A percentile compares a stretch with the other conserved stretches of the same genome.
Evolutionary conservation across 2,797 vertebrate species (phyloP).

Genomic region (Argya squamiceps): DNA sequence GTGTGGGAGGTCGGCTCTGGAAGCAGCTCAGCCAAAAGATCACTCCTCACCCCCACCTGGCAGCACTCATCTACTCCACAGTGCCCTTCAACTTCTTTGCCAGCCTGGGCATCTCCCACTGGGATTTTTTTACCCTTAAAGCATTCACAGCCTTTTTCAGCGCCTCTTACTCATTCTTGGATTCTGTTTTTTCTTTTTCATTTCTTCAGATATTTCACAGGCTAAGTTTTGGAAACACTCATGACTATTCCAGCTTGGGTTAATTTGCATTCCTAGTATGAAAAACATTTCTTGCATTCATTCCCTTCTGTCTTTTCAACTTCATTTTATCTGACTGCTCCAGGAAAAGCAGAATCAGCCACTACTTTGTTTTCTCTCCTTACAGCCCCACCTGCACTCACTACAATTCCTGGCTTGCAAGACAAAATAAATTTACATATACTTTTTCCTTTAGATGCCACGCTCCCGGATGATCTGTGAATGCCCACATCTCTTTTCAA

Average conservation of each 20-base stretch:
- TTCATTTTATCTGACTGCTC: not conserved
- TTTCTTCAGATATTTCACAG: not conserved
- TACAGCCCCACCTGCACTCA: not conserved
- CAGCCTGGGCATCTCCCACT: not conserved
- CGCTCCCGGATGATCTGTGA: rapidly evolving
- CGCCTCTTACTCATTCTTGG: not conserved
- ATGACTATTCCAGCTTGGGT: not conserved
- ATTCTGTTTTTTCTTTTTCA: not conserved
- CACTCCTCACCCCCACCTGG: not conserved
- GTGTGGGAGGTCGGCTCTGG: rapidly evolving
- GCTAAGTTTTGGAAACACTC: not conserved
- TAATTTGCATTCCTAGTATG: not conserved
- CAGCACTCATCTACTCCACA: rapidly evolving
- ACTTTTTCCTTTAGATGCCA: not conserved
- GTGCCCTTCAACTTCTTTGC: not conserved
- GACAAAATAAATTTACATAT: not conserved
- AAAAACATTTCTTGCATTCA: not conserved
- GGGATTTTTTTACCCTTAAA: not conserved
- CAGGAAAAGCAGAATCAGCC: not conserved
- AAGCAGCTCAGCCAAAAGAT: not conserved
- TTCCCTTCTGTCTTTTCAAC: not conserved
- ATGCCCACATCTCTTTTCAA: not conserved
- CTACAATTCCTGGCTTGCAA: not conserved
- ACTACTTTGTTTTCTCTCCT: not conserved
- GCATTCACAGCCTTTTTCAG: not conserved